Conservation (phyloP, 2,797 vertebrate genomes). For the Calcarius lapponicus region DNA sequence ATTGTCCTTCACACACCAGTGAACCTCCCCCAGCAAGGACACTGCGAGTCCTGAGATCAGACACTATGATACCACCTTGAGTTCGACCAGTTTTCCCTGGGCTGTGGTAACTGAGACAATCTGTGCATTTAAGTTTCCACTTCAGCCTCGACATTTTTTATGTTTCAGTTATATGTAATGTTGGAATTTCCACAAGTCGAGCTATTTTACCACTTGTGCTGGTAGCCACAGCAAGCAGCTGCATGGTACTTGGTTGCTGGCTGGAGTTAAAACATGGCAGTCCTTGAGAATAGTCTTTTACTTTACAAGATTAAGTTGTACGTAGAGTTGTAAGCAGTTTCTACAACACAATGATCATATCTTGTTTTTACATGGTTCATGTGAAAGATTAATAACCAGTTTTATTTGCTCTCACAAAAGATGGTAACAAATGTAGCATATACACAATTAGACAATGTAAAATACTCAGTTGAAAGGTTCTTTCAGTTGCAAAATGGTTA, state of each 20-base stretch:
- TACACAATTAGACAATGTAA: background rate
- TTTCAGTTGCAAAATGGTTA: background rate
- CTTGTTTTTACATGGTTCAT: background rate
- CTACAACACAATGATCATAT: background rate
- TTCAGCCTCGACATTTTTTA: background rate
- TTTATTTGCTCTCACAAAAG: conserved; percentile 1
- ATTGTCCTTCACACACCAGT: background rate
- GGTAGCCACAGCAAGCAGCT: background rate
- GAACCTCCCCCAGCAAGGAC: conserved; percentile 25
- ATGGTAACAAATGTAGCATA: background rate
- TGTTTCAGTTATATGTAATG: background rate
- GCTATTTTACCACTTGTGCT: background rate
- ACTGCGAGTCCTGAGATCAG: background rate
- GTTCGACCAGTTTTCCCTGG: background rate
- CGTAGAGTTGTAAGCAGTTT: background rate
- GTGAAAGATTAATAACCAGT: background rate
- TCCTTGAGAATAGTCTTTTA: background rate
- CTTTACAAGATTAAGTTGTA: background rate
- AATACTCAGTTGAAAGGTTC: background rate
- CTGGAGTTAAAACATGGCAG: background rate
- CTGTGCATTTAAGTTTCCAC: background rate
- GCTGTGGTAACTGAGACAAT: background rate
- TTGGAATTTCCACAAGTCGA: background rate
- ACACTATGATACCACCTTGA: rapidly evolving
- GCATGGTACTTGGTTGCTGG: background rate